Base-by-base conservation (phyloP, 1,140 invertebrate species). In the Drosophila ironensis region DNA sequence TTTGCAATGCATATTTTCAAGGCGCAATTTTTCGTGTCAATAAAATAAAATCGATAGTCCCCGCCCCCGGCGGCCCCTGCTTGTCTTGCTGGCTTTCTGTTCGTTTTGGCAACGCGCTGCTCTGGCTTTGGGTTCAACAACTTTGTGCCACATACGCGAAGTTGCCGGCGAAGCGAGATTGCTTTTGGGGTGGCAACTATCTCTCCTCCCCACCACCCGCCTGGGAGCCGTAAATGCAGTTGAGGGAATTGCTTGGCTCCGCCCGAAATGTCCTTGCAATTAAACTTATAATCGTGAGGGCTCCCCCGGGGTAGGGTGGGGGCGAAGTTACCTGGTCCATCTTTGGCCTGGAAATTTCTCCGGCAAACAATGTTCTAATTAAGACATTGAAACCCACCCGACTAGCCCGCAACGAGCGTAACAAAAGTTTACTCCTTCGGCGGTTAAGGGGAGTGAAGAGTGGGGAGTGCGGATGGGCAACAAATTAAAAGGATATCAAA, bases 21-120 rank as follows among this genome's bases (percentile, higher is more conserved):
- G 77, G 78, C 78, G 77, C 72, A 82, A 77, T 64, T 82, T 76
- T 81, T 82, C 60, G 72, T 73, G 77, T 82, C 77, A 77, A 82
- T 82, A 82, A 82, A 69, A 72, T 72, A 77, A 77, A 77, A 82
- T 82, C 78, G 72, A 82, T 82, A 74, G 66, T 56, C 40, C 52
- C 30, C 30, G 27, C 53, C 20, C 33, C 25, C 37, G 35, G 30
- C n/a, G n/a, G n/a, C n/a, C n/a, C n/a, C n/a, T 35, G 5, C 1
- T 50, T 66, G 25, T 35, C 9, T 12, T 24, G 28, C 4, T 47
- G 14, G 0, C 41, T 11, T 38, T 20, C 33, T 14, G 38, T 30
- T 30, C 11, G 44, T 57, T 59, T 46, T 46, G 45, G 59, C 72
- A 56, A 71, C 72, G 53, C 24, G n/a, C n/a, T n/a, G n/a, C n/a